phyloP scores from a whole-genome alignment of 2,797 vertebrate genomes.

The Hipposideros larvatus region DNA sequence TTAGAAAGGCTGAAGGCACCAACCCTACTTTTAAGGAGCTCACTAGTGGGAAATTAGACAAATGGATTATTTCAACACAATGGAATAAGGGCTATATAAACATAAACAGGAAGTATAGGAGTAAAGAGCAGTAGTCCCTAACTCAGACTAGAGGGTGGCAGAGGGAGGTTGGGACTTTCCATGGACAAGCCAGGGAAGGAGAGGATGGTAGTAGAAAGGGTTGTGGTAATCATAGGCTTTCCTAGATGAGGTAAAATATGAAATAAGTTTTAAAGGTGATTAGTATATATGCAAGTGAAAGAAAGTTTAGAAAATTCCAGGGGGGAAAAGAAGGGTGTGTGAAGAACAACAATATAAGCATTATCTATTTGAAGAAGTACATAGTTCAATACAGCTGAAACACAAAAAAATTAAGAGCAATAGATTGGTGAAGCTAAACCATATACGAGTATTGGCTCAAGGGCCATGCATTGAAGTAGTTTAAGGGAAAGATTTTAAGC shows the following conservation, averaged over 20 bases:
- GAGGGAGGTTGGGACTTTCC: not conserved
- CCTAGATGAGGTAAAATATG: not conserved
- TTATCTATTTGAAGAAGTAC: not conserved
- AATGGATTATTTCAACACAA: not conserved
- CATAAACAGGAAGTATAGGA: not conserved
- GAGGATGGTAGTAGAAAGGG: not conserved
- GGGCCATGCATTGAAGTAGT: not conserved
- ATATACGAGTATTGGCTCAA: not conserved
- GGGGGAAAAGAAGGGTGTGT: not conserved
- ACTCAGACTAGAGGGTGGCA: not conserved
- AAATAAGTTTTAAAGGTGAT: not conserved
- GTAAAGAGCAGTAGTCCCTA: not conserved
- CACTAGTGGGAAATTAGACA: not conserved
- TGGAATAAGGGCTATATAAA: not conserved
- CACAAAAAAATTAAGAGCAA: not conserved
- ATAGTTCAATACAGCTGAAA: not conserved
- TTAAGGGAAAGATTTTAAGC: not conserved
- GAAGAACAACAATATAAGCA: not conserved
- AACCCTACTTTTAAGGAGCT: not conserved
- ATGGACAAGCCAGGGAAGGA: not conserved
- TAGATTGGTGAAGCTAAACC: not conserved
- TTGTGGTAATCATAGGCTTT: not conserved
- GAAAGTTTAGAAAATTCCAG: not conserved
- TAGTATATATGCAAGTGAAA: not conserved
- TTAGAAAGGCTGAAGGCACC: not conserved